Evolutionary conservation across 2,113 vertebrate genomes (phyloP).

Genomic region (Catagonus wagneri): DNA sequence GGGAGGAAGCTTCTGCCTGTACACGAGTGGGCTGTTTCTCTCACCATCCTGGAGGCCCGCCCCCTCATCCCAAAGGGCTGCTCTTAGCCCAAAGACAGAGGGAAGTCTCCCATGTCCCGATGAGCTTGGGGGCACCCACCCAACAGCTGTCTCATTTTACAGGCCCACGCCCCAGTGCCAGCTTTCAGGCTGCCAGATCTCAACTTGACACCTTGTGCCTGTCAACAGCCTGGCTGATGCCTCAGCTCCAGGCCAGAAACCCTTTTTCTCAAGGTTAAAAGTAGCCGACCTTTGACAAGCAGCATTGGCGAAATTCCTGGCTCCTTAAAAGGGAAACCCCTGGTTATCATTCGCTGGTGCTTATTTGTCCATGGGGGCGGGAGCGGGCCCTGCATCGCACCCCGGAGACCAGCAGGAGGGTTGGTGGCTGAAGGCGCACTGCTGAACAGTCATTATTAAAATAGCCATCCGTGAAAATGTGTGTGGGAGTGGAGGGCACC

Average conservation of each 20-base stretch:
- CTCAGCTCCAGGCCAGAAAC: constrained; percentile 61
- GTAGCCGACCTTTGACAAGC: constrained; percentile 80
- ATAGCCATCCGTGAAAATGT: constrained; percentile 75
- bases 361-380: constrained; percentile 66
- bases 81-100: background rate
- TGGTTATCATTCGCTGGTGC: constrained; percentile 45
- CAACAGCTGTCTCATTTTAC: constrained; percentile 76
- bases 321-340: constrained; percentile 79
- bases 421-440: constrained; percentile 51
- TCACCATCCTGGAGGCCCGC: background rate
- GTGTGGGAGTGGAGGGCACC: constrained; percentile 41
- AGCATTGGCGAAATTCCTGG: constrained; percentile 67
- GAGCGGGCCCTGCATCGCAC: background rate
- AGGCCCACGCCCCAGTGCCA: constrained; percentile 45
- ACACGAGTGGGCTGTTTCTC: background rate
- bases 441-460: constrained; percentile 69
- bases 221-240: constrained; percentile 70
- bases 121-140: constrained; percentile 52
- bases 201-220: constrained; percentile 74
- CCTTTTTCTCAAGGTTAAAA: constrained; percentile 79
- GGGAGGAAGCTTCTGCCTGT: background rate
- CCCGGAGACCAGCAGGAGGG: constrained; percentile 30
- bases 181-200: constrained; percentile 70
- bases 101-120: constrained; percentile 43
- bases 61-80: background rate